These are phyloP conservation scores for Trinectes maculatus DNA, from an alignment of 2,113 vertebrate genomes.

Conservation along the genomic window DNA sequence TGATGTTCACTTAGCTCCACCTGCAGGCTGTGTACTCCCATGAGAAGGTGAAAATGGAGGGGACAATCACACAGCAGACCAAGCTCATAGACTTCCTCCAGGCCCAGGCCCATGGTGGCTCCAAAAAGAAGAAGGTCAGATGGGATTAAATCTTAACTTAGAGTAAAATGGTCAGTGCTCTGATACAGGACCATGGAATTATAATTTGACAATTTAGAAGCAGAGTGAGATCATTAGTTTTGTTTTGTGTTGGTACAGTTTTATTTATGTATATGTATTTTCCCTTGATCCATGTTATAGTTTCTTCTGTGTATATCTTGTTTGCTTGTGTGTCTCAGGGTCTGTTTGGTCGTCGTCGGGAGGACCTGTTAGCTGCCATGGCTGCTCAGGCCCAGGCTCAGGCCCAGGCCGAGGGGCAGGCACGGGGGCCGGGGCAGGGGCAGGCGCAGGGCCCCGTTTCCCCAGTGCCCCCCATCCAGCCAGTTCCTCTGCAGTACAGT, in stretches of 20 bases:
- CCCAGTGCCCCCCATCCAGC: constrained; percentile 79
- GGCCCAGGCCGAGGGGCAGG: constrained; percentile 75
- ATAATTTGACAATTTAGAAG: background rate
- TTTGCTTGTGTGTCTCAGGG: constrained; percentile 83
- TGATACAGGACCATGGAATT: too few species aligned
- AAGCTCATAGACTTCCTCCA: constrained; percentile 99
- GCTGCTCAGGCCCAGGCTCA: constrained; percentile 85
- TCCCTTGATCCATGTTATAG: too few species aligned
- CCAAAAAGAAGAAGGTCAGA: constrained; percentile 97
- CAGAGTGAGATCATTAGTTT: background rate
- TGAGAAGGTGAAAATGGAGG: constrained; percentile 99
- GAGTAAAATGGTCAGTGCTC: too few species aligned
- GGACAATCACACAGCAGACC: constrained; percentile 98
- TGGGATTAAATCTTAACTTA: too few species aligned
- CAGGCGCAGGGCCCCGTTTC: constrained; percentile 79
- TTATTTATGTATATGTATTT: too few species aligned
- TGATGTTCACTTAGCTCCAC: constrained; percentile 80
- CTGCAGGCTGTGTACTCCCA: constrained; percentile 97
- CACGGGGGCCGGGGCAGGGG: constrained; percentile 61
- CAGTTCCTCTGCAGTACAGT: constrained; percentile 95
- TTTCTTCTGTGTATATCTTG: background rate
- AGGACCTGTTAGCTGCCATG: constrained; percentile 92
- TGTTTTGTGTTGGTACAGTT: too few species aligned
- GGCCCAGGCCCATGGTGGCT: constrained; percentile 95
- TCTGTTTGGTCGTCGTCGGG: constrained; percentile 96